These are phyloP conservation scores for Sialia sialis DNA, from an alignment of 2,113 vertebrate genomes.

Conservation along the genomic window DNA sequence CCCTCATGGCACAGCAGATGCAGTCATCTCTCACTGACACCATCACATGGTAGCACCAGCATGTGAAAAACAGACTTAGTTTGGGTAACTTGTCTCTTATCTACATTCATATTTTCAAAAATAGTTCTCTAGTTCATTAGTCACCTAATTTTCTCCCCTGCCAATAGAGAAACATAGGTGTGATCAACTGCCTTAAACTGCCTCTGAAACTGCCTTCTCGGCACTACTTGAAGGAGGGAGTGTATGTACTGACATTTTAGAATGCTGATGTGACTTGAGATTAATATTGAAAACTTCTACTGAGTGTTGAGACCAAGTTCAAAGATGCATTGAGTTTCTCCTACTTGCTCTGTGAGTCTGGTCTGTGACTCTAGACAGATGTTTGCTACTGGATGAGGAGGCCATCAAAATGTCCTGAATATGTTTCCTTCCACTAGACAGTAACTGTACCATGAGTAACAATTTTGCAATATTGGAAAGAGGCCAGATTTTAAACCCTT, in stretches of 20 bases:
- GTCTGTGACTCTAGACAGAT: not conserved
- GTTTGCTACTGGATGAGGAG: not conserved
- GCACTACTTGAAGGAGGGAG: not conserved
- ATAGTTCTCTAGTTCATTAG: not conserved
- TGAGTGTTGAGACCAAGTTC: not conserved
- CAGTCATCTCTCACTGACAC: not conserved
- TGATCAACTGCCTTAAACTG: not conserved
- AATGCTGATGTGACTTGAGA: not conserved
- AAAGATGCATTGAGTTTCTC: not conserved
- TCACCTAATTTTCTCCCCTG: not conserved
- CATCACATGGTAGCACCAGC: not conserved
- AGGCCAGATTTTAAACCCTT: not conserved
- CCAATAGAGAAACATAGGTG: not conserved
- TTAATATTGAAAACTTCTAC: not conserved
- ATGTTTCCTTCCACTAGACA: not conserved
- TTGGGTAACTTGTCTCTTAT: not conserved
- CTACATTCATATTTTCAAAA: not conserved
- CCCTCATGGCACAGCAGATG: not conserved
- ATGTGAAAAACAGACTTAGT: not conserved
- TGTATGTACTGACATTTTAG: not conserved
- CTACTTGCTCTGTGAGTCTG: not conserved
- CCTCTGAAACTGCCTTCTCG: not conserved
- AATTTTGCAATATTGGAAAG: not conserved
- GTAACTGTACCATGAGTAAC: not conserved
- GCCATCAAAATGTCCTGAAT: not conserved